Percentiles rank a stretch among this genome's conserved stretches.
These are phyloP conservation scores for Mus minutoides DNA, from an alignment of 2,797 vertebrate species.

Conservation along the genomic window DNA sequence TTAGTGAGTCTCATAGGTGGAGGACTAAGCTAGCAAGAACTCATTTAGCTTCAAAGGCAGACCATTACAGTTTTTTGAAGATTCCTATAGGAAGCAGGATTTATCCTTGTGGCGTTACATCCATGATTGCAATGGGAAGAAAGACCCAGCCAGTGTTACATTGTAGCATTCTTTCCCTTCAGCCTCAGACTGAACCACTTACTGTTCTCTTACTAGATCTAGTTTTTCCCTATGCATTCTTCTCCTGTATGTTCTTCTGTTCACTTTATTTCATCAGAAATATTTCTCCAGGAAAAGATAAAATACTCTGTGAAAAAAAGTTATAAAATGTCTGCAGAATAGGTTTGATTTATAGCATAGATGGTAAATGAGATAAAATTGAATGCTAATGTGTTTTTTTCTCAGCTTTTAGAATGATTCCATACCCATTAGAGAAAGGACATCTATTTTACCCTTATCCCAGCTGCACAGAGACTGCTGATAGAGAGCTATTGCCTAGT, in stretches of 20 bases:
- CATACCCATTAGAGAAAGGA: conserved; percentile 98
- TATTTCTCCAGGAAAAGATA: conserved; percentile 4
- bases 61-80: conserved; percentile 12
- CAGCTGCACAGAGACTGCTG: conserved; percentile 98
- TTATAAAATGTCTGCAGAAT: conserved; percentile 58
- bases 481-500: conserved; percentile 98
- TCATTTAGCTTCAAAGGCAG: background rate
- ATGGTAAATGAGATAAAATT: conserved; percentile 52
- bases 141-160: background rate
- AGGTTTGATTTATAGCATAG: conserved; percentile 56
- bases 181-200: conserved; percentile 31
- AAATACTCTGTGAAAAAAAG: conserved; percentile 43
- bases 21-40: conserved; percentile 32
- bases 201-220: conserved; percentile 40
- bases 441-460: conserved; percentile 99
- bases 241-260: conserved; percentile 15
- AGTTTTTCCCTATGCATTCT: conserved; percentile 31
- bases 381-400: conserved; percentile 49
- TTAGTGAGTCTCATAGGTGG: conserved; percentile 27
- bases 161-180: background rate
- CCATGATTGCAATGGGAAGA: background rate
- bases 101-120: background rate
- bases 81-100: conserved; percentile 27
- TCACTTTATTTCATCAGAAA: conserved; percentile 60
- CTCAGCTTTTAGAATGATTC: conserved; percentile 98